A percentile compares a stretch with the other conserved stretches of the same genome.
These are phyloP conservation scores for Xenopus petersii DNA, from an alignment of 2,797 vertebrate species.

Conservation along the genomic window DNA sequence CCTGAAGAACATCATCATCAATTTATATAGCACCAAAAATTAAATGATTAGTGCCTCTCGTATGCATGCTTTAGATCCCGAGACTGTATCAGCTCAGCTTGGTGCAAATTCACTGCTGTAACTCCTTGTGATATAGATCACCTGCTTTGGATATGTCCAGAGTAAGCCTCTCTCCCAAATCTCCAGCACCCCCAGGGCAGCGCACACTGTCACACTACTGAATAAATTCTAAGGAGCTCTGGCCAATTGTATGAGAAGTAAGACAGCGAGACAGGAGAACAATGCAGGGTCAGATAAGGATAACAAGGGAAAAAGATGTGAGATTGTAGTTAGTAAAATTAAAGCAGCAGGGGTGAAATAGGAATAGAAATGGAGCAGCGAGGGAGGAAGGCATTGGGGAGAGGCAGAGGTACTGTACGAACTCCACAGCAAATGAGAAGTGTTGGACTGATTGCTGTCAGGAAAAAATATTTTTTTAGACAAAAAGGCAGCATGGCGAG, in stretches of 20 bases:
- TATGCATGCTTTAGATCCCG: too few relatives aligned
- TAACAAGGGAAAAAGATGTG: not conserved
- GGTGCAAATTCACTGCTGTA: too few relatives aligned
- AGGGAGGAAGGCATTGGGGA: not conserved
- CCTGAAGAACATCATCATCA: too few relatives aligned
- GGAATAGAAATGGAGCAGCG: conserved; percentile 1
- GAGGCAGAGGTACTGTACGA: not conserved
- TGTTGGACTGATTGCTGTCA: not conserved
- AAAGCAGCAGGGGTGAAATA: not conserved
- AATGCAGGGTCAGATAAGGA: conserved; percentile 16
- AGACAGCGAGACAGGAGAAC: not conserved
- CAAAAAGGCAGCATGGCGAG: too few relatives aligned
- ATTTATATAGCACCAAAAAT: too few relatives aligned
- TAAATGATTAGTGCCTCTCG: too few relatives aligned
- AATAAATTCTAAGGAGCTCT: not conserved
- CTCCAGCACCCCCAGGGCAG: too few relatives aligned
- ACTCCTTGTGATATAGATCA: too few relatives aligned
- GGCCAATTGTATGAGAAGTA: not conserved
- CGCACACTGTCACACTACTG: too few relatives aligned
- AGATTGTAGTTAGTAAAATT: conserved; percentile 5
- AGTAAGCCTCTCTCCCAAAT: too few relatives aligned
- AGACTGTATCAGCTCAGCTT: too few relatives aligned
- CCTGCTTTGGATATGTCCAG: too few relatives aligned
- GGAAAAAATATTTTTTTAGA: not conserved
- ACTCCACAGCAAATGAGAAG: not conserved